A percentile compares a stretch with the other conserved stretches of the same genome.
phyloP scores from a whole-genome alignment of 2,888 invertebrate species.

The Agelastica alni region DNA sequence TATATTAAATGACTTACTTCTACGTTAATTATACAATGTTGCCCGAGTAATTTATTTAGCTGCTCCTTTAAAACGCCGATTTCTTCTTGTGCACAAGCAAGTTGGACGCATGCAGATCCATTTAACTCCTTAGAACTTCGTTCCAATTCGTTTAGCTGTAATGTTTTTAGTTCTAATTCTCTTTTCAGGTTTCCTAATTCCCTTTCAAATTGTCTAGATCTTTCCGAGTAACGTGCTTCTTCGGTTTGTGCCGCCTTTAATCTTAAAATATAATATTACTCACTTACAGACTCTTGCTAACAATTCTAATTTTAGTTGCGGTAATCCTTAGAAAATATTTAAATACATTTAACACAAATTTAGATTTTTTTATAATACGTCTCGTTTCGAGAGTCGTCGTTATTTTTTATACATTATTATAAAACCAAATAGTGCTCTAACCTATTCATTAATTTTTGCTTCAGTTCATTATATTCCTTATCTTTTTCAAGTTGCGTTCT shows the following conservation, averaged over 20 bases:
- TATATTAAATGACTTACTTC: too few species aligned
- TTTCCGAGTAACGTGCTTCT: slow-evolving; percentile 32
- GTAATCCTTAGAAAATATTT: too few species aligned
- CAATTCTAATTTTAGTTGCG: too few species aligned
- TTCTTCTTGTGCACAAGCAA: slow-evolving; percentile 46
- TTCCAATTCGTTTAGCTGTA: slow-evolving; percentile 40
- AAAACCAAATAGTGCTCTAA: too few species aligned
- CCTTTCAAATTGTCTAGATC: slow-evolving; percentile 38
- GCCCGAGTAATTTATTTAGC: slow-evolving; percentile 43
- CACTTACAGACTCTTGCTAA: too few species aligned
- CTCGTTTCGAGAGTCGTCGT: too few species aligned
- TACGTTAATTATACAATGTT: slow-evolving; percentile 41
- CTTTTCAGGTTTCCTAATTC: slow-evolving; percentile 37
- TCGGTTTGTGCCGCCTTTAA: slow-evolving; percentile 27
- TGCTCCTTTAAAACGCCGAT: slow-evolving; percentile 46
- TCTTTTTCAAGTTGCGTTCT: slow-evolving; percentile 35
- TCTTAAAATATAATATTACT: too few species aligned
- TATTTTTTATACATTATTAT: too few species aligned
- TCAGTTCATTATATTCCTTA: slow-evolving; percentile 34
- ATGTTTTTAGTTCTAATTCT: slow-evolving; percentile 37
- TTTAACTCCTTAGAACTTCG: slow-evolving; percentile 37
- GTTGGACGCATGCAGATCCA: slow-evolving; percentile 37
- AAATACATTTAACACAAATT: too few species aligned
- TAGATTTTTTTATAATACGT: too few species aligned
- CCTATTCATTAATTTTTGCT: slow-evolving; percentile 40